A percentile compares a stretch with the other conserved stretches of the same genome.
Evolutionary conservation across 2,888 invertebrate genomes (phyloP).

Genomic region (Cactoblastis cactorum): DNA sequence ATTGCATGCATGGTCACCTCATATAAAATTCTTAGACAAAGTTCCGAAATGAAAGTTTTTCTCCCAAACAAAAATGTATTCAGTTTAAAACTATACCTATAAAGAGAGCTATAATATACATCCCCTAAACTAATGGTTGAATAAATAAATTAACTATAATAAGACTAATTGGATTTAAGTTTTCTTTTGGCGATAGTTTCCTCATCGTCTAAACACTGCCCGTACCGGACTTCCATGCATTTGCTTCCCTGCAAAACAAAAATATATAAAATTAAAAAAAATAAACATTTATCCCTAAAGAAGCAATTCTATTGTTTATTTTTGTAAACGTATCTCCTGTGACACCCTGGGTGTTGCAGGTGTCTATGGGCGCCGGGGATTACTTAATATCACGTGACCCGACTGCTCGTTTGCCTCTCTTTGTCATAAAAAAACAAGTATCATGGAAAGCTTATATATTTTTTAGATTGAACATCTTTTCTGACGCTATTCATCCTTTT

Average conservation of each 20-base stretch:
- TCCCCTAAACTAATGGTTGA: constrained; percentile 6
- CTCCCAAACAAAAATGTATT: constrained; percentile 17
- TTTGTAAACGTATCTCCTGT: no score
- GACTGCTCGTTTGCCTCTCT: no score
- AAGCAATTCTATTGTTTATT: no score
- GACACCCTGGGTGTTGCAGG: no score
- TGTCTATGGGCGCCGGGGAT: no score
- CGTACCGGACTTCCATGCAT: constrained; percentile 81
- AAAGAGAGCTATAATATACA: constrained; percentile 19
- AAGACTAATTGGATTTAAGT: constrained; percentile 37
- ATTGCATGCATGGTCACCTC: no score
- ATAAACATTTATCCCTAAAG: no score
- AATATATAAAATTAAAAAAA: constrained; percentile 13
- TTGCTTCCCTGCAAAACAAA: constrained; percentile 76
- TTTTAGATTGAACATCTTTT: no score
- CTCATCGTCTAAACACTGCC: constrained; percentile 77
- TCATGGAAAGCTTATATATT: no score
- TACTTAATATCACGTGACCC: no score
- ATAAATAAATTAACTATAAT: constrained; percentile 11
- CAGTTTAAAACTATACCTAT: constrained; percentile 15
- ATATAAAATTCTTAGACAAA: not conserved
- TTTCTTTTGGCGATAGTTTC: constrained; percentile 58
- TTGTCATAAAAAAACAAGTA: no score
- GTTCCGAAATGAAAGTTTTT: not conserved
- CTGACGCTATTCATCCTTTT: no score